Evolutionary conservation across 2,113 vertebrate genomes (phyloP).

Genomic region (Mixornis gularis): DNA sequence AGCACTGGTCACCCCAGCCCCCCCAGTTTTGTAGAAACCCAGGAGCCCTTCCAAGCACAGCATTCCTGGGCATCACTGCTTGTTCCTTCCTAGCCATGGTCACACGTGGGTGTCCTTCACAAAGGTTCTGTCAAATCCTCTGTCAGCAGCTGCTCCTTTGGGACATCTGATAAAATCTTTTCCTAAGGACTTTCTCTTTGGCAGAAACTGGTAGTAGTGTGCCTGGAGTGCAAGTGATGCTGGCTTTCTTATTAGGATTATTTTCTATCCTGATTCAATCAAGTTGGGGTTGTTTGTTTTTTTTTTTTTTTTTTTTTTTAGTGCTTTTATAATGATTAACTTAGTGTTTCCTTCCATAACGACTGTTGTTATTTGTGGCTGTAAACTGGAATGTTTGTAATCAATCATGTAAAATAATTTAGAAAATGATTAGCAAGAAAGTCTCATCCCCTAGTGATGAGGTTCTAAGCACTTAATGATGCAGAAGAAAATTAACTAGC

Average conservation of each 20-base stretch:
- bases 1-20: too few relatives aligned
- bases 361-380: background rate
- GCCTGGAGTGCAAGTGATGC: background rate
- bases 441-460: background rate
- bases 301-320: background rate
- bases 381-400: background rate
- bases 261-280: background rate
- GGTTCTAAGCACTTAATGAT: background rate
- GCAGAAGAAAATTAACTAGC: background rate
- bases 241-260: background rate
- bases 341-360: background rate
- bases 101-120: background rate
- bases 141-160: background rate
- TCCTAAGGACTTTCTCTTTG: background rate
- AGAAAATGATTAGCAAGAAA: background rate
- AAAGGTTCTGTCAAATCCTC: background rate
- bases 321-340: background rate
- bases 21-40: background rate
- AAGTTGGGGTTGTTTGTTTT: background rate
- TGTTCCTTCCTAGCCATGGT: rapidly evolving
- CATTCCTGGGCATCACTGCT: background rate
- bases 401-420: background rate
- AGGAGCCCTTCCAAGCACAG: background rate
- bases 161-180: background rate
- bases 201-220: background rate